Conservation (phyloP, 2,888 invertebrate genomes). For the Pogonocherus hispidulus region DNA sequence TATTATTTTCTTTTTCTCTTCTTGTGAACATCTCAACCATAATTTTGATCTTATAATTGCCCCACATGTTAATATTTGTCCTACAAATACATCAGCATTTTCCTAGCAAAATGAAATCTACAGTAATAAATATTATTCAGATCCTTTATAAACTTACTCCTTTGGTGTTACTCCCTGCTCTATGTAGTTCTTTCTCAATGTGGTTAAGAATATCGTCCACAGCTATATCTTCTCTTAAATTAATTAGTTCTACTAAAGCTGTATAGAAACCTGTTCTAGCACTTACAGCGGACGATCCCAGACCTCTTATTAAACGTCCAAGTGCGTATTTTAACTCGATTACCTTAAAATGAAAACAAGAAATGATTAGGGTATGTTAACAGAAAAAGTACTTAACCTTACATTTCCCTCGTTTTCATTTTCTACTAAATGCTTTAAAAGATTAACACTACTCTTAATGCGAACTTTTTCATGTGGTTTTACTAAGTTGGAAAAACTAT, state of each 20-base stretch:
- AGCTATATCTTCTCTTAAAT: constrained; percentile 68
- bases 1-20: constrained; percentile 70
- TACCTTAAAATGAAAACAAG: constrained; percentile 68
- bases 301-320: constrained; percentile 78
- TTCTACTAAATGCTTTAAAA: constrained; percentile 67
- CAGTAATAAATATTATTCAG: not conserved
- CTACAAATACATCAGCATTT: constrained; percentile 80
- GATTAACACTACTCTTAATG: constrained; percentile 64
- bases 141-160: constrained; percentile 72
- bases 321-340: constrained; percentile 78
- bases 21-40: constrained; percentile 69
- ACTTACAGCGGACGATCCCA: constrained; percentile 77
- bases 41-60: constrained; percentile 78
- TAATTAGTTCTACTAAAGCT: constrained; percentile 76
- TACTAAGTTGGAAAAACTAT: constrained; percentile 68
- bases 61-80: constrained; percentile 80
- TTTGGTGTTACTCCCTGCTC: constrained; percentile 74
- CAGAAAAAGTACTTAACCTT: constrained; percentile 55
- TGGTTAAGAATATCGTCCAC: constrained; percentile 72
- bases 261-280: constrained; percentile 80
- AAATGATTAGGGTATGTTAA: constrained; percentile 20
- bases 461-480: constrained; percentile 65
- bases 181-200: constrained; percentile 77
- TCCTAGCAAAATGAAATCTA: constrained; percentile 71
- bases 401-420: constrained; percentile 63